Percentiles rank a stretch among this genome's conserved stretches.
Evolutionary conservation across 2,113 vertebrate genomes (phyloP).

Genomic region (Polypterus bichir): DNA sequence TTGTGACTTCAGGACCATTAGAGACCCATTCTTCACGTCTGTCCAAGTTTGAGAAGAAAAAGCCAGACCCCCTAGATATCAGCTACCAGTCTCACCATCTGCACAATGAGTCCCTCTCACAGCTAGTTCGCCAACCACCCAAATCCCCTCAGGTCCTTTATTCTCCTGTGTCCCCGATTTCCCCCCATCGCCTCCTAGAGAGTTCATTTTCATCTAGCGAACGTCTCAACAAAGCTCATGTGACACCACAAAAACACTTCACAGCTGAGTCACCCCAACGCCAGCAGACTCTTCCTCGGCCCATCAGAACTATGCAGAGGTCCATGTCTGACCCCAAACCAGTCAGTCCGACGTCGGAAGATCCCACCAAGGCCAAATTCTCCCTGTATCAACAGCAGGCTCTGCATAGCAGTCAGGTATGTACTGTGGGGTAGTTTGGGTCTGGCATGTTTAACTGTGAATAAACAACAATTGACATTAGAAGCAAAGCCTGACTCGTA

Average conservation of each 20-base stretch:
- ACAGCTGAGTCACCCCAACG: slow-evolving; percentile 68
- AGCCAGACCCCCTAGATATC: slow-evolving; percentile 89
- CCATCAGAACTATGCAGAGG: slow-evolving; percentile 91
- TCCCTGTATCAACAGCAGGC: slow-evolving; percentile 82
- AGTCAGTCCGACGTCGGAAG: slow-evolving; percentile 91
- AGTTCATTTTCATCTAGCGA: slow-evolving; percentile 85
- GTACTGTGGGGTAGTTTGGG: not conserved
- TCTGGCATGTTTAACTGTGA: too few species aligned
- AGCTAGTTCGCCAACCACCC: slow-evolving; percentile 79
- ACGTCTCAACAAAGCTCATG: slow-evolving; percentile 90
- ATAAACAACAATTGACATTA: too few species aligned
- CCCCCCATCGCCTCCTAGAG: slow-evolving; percentile 87
- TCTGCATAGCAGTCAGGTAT: slow-evolving; percentile 80
- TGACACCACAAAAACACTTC: slow-evolving; percentile 92
- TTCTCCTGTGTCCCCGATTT: slow-evolving; percentile 87
- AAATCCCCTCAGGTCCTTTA: slow-evolving; percentile 97
- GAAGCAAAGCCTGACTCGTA: too few species aligned
- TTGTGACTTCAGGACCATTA: slow-evolving; percentile 65
- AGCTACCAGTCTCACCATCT: slow-evolving; percentile 80
- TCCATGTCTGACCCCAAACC: slow-evolving; percentile 96
- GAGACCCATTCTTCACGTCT: slow-evolving; percentile 52
- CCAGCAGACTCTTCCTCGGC: slow-evolving; percentile 83
- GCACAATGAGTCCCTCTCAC: slow-evolving; percentile 69
- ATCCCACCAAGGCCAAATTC: slow-evolving; percentile 78
- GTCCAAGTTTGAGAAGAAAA: slow-evolving; percentile 82